Conservation (phyloP, 1,140 invertebrate species). For the Palaemon carinicauda region DNA sequence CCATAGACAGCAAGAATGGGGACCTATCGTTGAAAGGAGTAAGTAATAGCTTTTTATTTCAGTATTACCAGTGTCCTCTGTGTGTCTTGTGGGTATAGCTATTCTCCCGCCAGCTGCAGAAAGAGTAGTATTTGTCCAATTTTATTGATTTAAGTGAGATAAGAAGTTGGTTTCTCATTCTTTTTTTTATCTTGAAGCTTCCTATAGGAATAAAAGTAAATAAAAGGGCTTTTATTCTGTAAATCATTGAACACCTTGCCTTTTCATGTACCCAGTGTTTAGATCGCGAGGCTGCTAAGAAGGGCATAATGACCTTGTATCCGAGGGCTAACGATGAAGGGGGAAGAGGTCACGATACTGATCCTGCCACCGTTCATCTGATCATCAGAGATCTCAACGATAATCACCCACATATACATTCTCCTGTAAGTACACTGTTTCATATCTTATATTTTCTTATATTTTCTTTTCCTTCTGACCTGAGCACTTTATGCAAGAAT, state of each 20-base stretch:
- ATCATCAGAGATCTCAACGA: constrained; percentile 8
- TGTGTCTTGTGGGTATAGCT: no score
- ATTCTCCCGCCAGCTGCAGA: neutral
- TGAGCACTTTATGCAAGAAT: no score
- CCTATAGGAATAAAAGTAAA: no score
- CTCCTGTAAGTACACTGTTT: neutral
- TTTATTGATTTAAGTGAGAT: neutral
- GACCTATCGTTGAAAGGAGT: neutral
- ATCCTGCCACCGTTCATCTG: neutral
- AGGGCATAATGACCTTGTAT: neutral
- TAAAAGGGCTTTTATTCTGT: no score
- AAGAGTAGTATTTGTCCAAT: neutral
- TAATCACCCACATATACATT: neutral
- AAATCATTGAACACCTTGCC: no score
- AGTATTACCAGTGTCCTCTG: no score
- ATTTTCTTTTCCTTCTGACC: no score
- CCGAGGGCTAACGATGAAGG: constrained; percentile 19
- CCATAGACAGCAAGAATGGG: neutral
- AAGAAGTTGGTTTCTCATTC: neutral
- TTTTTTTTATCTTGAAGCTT: no score
- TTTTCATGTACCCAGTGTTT: neutral
- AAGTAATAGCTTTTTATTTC: neutral
- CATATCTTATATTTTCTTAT: no score
- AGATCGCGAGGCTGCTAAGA: neutral
- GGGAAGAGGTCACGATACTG: constrained; percentile 21